These are phyloP conservation scores for Catostomus latipinnis DNA, from an alignment of 2,797 vertebrate species.

Conservation along the genomic window DNA sequence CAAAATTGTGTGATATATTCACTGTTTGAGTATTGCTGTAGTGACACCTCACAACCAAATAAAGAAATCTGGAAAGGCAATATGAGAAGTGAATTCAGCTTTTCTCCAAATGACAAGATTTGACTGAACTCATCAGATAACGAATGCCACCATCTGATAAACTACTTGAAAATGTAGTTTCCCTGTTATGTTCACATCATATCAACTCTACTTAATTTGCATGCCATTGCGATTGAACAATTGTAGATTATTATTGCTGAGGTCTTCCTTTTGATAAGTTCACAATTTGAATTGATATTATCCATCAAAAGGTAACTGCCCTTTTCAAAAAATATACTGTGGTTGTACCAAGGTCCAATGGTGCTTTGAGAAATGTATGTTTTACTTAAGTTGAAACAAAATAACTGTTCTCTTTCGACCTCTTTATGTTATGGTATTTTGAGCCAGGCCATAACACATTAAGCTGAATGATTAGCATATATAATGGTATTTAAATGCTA, in stretches of 20 bases:
- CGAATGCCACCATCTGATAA: not conserved
- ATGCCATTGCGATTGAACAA: not conserved
- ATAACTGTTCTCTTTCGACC: no score
- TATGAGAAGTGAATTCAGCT: not conserved
- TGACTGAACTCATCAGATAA: slow-evolving; percentile 4
- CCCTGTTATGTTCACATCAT: not conserved
- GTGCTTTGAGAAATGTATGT: not conserved
- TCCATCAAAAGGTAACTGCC: not conserved
- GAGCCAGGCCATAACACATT: no score
- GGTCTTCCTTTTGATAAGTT: not conserved
- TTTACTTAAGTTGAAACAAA: not conserved
- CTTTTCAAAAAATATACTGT: not conserved
- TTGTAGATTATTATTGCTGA: not conserved
- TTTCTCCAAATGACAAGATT: not conserved
- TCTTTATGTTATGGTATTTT: no score
- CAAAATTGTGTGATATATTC: not conserved
- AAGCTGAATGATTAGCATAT: no score
- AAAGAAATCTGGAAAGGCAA: not conserved
- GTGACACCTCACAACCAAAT: not conserved
- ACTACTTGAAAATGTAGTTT: not conserved
- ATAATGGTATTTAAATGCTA: no score
- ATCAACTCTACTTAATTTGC: not conserved
- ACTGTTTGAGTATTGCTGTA: not conserved
- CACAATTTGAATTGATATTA: not conserved
- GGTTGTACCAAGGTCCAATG: no score